Conservation (phyloP, 2,797 vertebrate species). For the Centroberyx gerrardi region DNA sequence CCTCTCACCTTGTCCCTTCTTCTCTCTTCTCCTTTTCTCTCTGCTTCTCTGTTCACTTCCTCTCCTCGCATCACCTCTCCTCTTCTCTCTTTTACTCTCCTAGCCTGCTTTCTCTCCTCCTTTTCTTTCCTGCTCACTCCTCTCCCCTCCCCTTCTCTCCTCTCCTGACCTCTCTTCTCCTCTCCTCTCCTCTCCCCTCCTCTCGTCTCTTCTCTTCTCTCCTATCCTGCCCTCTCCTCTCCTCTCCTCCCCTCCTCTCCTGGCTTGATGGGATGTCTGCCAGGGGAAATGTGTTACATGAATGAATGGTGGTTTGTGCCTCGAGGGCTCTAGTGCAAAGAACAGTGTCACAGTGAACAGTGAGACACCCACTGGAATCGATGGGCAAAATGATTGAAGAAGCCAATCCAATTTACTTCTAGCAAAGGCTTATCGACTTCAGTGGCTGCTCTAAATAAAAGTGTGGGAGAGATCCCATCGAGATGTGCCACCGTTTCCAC, state of each 20-base stretch:
- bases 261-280: not conserved
- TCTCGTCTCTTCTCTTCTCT: not conserved
- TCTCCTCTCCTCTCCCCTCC: not conserved
- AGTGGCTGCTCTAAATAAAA: constrained; percentile 61
- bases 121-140: constrained; percentile 15
- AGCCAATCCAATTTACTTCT: constrained; percentile 74
- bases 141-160: constrained; percentile 37
- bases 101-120: constrained; percentile 17
- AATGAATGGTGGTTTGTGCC: constrained; percentile 17
- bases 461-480: constrained; percentile 37
- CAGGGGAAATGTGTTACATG: constrained; percentile 18
- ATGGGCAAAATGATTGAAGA: constrained; percentile 74
- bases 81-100: constrained; percentile 28
- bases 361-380: constrained; percentile 56
- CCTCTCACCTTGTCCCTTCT: not conserved
- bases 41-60: not conserved
- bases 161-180: constrained; percentile 3
- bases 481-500: constrained; percentile 52
- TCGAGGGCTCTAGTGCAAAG: constrained; percentile 13
- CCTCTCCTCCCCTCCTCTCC: too few relatives aligned
- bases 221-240: not conserved
- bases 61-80: constrained; percentile 13
- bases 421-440: constrained; percentile 67
- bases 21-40: not conserved
- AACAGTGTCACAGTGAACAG: constrained; percentile 48